Conservation (phyloP, 2,888 invertebrate species). For the Drosophila austrosaltans region DNA sequence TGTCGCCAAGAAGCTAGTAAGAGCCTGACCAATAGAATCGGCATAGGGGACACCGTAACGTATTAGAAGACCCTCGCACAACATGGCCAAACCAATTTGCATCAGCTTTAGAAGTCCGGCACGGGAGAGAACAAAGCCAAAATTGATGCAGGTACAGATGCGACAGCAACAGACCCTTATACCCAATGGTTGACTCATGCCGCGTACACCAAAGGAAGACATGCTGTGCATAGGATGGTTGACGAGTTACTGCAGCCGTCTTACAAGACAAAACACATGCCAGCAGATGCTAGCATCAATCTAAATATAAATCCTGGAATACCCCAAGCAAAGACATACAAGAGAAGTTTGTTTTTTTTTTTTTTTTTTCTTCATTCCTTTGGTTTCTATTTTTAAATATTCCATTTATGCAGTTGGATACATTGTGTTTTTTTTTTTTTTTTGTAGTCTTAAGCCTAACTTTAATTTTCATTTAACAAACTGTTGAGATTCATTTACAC, state of each 20-base stretch:
- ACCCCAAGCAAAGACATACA: slow-evolving; percentile 7
- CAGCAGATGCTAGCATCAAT: not conserved
- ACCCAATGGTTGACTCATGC: slow-evolving; percentile 83
- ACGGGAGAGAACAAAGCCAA: slow-evolving; percentile 89
- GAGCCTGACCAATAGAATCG: slow-evolving; percentile 89
- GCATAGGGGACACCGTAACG: slow-evolving; percentile 91
- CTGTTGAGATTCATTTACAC: too few species aligned
- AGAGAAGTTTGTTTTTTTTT: not conserved
- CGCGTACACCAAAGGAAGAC: slow-evolving; percentile 80
- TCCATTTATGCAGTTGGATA: not conserved
- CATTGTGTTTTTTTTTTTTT: too few species aligned
- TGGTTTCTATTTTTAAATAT: not conserved
- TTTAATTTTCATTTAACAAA: too few species aligned
- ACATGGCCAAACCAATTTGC: slow-evolving; percentile 90
- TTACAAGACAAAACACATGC: not conserved
- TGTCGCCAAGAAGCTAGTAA: slow-evolving; percentile 91
- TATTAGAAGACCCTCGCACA: slow-evolving; percentile 91
- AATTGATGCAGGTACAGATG: slow-evolving; percentile 91
- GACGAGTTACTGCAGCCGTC: not conserved
- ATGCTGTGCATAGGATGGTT: slow-evolving; percentile 40
- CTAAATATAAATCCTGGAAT: slow-evolving; percentile 1
- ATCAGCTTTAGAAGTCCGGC: slow-evolving; percentile 90
- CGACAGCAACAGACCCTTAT: slow-evolving; percentile 89
- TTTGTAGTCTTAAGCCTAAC: too few species aligned
- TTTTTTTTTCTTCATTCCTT: not conserved